phyloP scores from a whole-genome alignment of 2,888 invertebrate genomes.

The Polymixis flavicincta region DNA sequence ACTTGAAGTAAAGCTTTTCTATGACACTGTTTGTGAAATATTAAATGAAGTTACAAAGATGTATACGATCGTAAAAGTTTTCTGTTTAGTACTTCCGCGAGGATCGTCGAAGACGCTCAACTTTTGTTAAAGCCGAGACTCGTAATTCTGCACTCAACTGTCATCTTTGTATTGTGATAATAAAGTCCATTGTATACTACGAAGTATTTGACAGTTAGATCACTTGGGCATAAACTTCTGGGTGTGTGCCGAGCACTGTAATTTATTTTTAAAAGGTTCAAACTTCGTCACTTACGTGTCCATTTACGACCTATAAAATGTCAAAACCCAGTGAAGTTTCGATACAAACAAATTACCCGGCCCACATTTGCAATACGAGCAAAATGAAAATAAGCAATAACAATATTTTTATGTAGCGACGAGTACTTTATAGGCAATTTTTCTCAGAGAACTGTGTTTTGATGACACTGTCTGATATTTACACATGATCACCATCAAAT shows the following conservation, averaged over 20 bases:
- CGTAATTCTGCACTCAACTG: constrained; percentile 58
- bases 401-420: constrained; percentile 59
- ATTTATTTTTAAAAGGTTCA: constrained; percentile 55
- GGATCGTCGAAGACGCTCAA: constrained; percentile 50
- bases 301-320: constrained; percentile 54
- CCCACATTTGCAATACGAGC: constrained; percentile 47
- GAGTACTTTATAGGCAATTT: constrained; percentile 61
- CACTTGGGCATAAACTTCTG: constrained; percentile 28
- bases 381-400: constrained; percentile 63
- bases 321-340: constrained; percentile 49
- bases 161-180: constrained; percentile 57
- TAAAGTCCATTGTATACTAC: constrained; percentile 50
- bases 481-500: constrained; percentile 19
- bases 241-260: constrained; percentile 18
- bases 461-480: constrained; percentile 39
- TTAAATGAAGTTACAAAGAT: constrained; percentile 68
- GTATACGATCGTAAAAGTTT: constrained; percentile 72
- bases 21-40: constrained; percentile 69
- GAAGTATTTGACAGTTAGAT: constrained; percentile 28
- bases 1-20: constrained; percentile 70
- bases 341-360: constrained; percentile 55
- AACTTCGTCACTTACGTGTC: constrained; percentile 49
- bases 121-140: constrained; percentile 46
- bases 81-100: constrained; percentile 70
- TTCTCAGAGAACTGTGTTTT: constrained; percentile 47